A percentile compares a stretch with the other conserved stretches of the same genome.
phyloP scores from a whole-genome alignment of 2,888 invertebrate species.

The Lysandra coridon region DNA sequence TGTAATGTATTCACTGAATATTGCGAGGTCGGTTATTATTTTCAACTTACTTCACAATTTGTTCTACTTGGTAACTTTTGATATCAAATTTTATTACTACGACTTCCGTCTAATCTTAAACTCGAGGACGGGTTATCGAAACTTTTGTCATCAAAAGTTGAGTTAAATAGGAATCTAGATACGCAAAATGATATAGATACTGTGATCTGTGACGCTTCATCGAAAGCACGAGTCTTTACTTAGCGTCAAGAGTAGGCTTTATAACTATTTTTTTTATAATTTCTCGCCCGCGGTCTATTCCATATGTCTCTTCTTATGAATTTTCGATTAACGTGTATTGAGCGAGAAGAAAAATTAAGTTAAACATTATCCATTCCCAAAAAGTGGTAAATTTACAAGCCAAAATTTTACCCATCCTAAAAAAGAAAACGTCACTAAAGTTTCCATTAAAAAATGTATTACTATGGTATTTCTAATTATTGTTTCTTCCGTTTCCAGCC shows the following conservation, averaged over 20 bases:
- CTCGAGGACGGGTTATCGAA: not conserved
- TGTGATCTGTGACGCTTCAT: not conserved
- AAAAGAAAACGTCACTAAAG: too few species aligned
- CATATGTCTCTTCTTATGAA: too few species aligned
- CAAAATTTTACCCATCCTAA: too few species aligned
- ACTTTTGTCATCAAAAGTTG: conserved; percentile 3
- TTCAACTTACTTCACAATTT: conserved; percentile 63
- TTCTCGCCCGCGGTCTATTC: not conserved
- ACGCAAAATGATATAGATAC: not conserved
- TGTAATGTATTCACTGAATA: conserved; percentile 68
- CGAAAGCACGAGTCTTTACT: not conserved
- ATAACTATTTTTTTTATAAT: too few species aligned
- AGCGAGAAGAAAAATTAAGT: too few species aligned
- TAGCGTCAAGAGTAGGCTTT: too few species aligned
- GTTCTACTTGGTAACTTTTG: conserved; percentile 45
- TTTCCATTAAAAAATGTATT: too few species aligned
- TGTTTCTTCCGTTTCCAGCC: not conserved
- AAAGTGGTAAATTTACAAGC: too few species aligned
- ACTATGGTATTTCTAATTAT: too few species aligned
- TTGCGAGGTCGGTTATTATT: conserved; percentile 74
- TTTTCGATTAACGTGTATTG: too few species aligned
- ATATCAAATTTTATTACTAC: conserved; percentile 2
- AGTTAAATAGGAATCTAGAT: not conserved
- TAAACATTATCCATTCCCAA: too few species aligned
- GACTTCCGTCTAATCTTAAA: conserved; percentile 12